Base-by-base conservation (phyloP, 2,797 vertebrate genomes). In the Cuniculus paca region DNA sequence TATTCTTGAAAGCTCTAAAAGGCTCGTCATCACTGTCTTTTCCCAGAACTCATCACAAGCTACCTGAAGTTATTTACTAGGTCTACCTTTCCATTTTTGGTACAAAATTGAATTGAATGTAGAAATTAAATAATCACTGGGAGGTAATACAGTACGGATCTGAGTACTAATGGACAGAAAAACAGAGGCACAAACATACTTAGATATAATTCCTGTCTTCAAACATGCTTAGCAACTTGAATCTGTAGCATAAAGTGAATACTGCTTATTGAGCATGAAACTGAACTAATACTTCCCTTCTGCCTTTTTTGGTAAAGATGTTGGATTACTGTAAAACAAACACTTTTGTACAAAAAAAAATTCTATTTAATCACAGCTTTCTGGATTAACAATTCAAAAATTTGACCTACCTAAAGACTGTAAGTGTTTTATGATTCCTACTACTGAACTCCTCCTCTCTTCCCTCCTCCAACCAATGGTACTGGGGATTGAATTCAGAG, bases 91-190 rank as follows among this genome's bases (percentile, higher is more conserved):
- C 82, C 52, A 89, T 22, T 88, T 94, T 45, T n/a, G 0, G 5
- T n/a, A 94, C 75, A 95, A 95, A 96, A 88, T 0, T 7, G 2
- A 81, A 74, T 48, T 93, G 39, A 95, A 96, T 48, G 70, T 42
- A 85, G 95, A 96, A 85, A 52, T 63, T 82, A 79, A 90, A 87
- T 42, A 88, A 63, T 87, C 65, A 84, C 13, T 26, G 20, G 58
- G 28, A 54, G 9, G 88, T 39, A 74, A 20, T 19, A 39, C 2
- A 83, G 45, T 65, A 78, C 3, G 90, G 65, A 61, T 5, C 42
- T 54, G 7, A 42, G 39, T 60, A 42, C 36, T 10, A 50, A 50
- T 36, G 52, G 36, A 96, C 70, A 94, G 54, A 74, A 22, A 75
- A 96, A 88, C 85, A 56, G 70, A 79, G n/a, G 31, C 50, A 84